Conservation (phyloP, 1,140 invertebrate genomes). For the Orchesella cincta region DNA sequence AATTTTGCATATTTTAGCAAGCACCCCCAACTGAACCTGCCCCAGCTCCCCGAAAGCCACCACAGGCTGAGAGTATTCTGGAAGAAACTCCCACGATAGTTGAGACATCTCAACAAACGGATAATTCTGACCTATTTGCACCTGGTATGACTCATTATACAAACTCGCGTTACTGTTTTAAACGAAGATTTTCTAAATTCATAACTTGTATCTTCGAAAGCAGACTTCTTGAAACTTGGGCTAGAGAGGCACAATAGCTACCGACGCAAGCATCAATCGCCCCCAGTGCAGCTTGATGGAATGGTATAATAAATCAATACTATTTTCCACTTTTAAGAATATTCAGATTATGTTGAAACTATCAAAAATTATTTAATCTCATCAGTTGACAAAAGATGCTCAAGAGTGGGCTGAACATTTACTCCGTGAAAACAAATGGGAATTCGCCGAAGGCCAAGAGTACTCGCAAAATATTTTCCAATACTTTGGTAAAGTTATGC, state of each 20-base stretch:
- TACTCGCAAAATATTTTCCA: slow-evolving; percentile 42
- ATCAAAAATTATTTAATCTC: slow-evolving; percentile 30
- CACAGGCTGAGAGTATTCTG: neutral
- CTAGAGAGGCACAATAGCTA: slow-evolving; percentile 34
- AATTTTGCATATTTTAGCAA: neutral
- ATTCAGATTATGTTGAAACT: no score
- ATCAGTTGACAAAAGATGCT: slow-evolving; percentile 37
- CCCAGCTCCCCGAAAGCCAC: neutral
- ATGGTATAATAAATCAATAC: slow-evolving; percentile 33
- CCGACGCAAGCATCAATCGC: slow-evolving; percentile 36
- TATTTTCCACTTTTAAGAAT: neutral
- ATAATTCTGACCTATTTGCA: neutral
- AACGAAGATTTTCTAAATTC: no score
- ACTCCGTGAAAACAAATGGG: slow-evolving; percentile 42
- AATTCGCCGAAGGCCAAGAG: slow-evolving; percentile 37
- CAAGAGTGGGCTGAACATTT: slow-evolving; percentile 40
- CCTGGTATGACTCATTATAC: no score
- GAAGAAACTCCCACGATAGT: neutral
- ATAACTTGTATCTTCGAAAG: no score
- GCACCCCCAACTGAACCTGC: neutral
- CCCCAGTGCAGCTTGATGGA: slow-evolving; percentile 29
- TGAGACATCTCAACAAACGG: neutral
- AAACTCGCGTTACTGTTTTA: no score
- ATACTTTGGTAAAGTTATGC: slow-evolving; percentile 32
- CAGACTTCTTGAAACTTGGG: slow-evolving; percentile 26